A percentile compares a stretch with the other conserved stretches of the same genome.
These are phyloP conservation scores for Paracanthobrama guichenoti DNA, from an alignment of 2,113 vertebrate genomes.

Conservation along the genomic window DNA sequence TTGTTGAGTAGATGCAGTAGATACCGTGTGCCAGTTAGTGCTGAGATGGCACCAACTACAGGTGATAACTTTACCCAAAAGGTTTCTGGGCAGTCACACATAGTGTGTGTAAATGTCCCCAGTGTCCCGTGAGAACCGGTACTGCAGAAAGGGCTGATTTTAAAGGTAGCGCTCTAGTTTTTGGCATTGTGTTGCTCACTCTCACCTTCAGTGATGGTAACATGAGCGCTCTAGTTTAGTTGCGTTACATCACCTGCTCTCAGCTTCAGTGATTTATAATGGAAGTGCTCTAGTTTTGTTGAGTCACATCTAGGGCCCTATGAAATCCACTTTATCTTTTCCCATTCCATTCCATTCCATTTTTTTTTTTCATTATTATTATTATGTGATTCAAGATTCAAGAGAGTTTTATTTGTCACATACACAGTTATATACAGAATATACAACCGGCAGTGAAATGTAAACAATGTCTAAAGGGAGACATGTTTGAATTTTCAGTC, in stretches of 20 bases:
- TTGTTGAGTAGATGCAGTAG: not conserved
- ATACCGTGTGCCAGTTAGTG: not conserved
- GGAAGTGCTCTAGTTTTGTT: conserved; percentile 4
- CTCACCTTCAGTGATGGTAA: conserved; percentile 17
- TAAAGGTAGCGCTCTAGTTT: conserved; percentile 10
- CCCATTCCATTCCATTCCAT: too few relatives aligned
- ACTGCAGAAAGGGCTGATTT: not conserved
- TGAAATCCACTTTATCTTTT: not conserved
- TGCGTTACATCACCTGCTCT: not conserved
- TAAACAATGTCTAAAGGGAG: too few relatives aligned
- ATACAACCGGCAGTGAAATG: too few relatives aligned
- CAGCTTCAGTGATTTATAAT: not conserved
- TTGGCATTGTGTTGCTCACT: not conserved
- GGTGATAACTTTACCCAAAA: conserved; percentile 3
- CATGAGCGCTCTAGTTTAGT: not conserved
- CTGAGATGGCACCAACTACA: not conserved
- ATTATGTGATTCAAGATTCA: too few relatives aligned
- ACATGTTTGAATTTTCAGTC: not conserved
- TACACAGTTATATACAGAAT: too few relatives aligned
- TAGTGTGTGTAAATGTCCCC: not conserved
- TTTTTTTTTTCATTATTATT: too few relatives aligned
- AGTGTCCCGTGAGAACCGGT: not conserved
- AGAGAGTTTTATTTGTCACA: too few relatives aligned
- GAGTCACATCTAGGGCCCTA: not conserved
- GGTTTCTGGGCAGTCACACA: not conserved